Evolutionary conservation across 2,888 invertebrate genomes (phyloP), one percentile per base, ranked within the genome.

Genomic region (Platycheirus albimanus): DNA sequence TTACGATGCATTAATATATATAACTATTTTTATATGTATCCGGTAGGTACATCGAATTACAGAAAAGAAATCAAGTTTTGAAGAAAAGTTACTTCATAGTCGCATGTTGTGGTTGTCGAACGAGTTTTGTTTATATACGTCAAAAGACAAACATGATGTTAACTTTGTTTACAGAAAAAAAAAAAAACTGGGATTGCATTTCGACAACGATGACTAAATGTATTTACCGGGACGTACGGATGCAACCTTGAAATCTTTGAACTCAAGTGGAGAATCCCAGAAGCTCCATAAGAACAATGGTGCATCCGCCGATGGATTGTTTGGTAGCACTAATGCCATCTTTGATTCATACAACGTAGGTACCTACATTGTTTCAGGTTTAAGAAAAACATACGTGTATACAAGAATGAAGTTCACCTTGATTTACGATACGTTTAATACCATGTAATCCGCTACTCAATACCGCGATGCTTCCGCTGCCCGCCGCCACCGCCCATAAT

Each of bases 341-440:
- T 28, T 45, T 45, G 30, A 61, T 61, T n/a, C n/a, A n/a, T 43
- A 33, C 24, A 11, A 30, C 43, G 15, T 58, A 24, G 13, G 8
- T 33, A 20, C 5, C 6, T 56, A 24, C 8, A 17, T n/a, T n/a
- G n/a, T n/a, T n/a, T n/a, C 5, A 5, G 20, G 20, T 56, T 20
- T 54, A 11, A 30, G 45, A 19, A 69, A n/a, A 47, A 49, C 11
- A 70, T 20, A 33, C 41, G 47, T 47, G 30, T 41, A 61, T 41
- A 58, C 61, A 41, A 49, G n/a, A 41, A 51, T 58, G 75, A 47
- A 36, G 66, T 54, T 76, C 71, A 63, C 81, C 71, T 81, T 81
- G 71, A 76, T 81, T 76, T 67, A 76, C 70, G 75, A 75, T 66
- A 38, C 36, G 66, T 58, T 58, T 67, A 71, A 71, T 66, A 41